phyloP scores from a whole-genome alignment of 2,797 vertebrate genomes.

The Aeoliscus strigatus region DNA sequence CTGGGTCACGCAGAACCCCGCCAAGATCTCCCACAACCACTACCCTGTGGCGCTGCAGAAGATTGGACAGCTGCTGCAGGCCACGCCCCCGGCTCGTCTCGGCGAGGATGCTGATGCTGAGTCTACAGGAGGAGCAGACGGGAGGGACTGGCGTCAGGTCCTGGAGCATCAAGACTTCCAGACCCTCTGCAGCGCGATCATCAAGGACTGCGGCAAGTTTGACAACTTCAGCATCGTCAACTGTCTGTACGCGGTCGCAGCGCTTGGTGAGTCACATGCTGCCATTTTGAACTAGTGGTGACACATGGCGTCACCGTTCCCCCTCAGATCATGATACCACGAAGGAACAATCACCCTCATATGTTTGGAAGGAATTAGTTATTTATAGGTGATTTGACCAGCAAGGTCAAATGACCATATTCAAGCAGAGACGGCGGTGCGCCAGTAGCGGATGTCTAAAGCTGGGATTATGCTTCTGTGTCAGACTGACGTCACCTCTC shows the following conservation, averaged over 20 bases:
- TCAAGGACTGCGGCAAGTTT: conserved; percentile 79
- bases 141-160: conserved; percentile 46
- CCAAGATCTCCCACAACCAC: conserved; percentile 86
- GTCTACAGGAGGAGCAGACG: conserved; percentile 12
- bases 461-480: no score
- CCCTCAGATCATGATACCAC: no score
- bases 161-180: conserved; percentile 77
- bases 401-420: no score
- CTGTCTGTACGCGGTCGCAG: conserved; percentile 80
- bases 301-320: no score
- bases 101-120: fast-evolving
- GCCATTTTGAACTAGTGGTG: no score
- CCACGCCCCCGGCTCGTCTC: conserved; percentile 18
- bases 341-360: no score
- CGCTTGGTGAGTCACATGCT: conserved; percentile 77
- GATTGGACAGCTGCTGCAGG: conserved; percentile 81
- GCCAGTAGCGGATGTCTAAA: no score
- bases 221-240: conserved; percentile 88
- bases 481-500: no score
- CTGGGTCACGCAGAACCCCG: conserved; percentile 90
- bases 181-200: conserved; percentile 73
- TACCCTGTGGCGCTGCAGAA: conserved; percentile 87
- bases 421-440: no score
- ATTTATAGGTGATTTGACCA: no score
- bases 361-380: no score